phyloP scores from a whole-genome alignment of 2,888 invertebrate genomes.

The Coelinius sp. region DNA sequence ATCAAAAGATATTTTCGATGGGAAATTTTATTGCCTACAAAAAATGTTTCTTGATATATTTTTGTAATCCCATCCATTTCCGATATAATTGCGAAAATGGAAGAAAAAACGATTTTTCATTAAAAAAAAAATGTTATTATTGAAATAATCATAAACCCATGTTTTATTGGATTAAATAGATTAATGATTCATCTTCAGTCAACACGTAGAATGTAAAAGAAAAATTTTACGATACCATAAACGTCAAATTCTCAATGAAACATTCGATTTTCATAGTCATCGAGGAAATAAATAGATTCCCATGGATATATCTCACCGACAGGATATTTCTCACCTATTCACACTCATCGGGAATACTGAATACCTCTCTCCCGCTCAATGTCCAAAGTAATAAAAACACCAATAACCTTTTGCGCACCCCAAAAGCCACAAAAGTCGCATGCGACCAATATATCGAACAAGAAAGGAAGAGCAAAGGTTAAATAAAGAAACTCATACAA shows the following conservation, averaged over 20 bases:
- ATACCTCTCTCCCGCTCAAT: slow-evolving; percentile 35
- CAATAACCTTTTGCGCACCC: slow-evolving; percentile 60
- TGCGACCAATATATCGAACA: slow-evolving; percentile 57
- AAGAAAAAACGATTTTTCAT: too few relatives aligned
- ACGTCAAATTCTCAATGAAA: neutral
- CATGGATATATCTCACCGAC: slow-evolving; percentile 1
- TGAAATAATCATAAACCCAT: too few relatives aligned
- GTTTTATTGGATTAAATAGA: too few relatives aligned
- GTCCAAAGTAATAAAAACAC: slow-evolving; percentile 62
- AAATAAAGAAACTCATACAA: slow-evolving; percentile 60
- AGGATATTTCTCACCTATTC: neutral
- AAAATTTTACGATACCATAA: too few relatives aligned
- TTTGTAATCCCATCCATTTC: too few relatives aligned
- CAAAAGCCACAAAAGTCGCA: slow-evolving; percentile 62
- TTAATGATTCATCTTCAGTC: too few relatives aligned
- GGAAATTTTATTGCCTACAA: too few relatives aligned
- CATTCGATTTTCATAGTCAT: slow-evolving; percentile 7
- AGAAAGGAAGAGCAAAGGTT: neutral
- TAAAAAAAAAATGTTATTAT: too few relatives aligned
- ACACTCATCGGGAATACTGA: slow-evolving; percentile 30
- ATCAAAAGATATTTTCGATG: too few relatives aligned
- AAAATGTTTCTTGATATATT: too few relatives aligned
- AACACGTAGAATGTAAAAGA: neutral
- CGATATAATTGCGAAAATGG: too few relatives aligned
- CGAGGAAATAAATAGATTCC: slow-evolving; percentile 5